A percentile compares a stretch with the other conserved stretches of the same genome.
phyloP scores from a whole-genome alignment of 2,888 invertebrate genomes.

The Cremastinae sp. region DNA sequence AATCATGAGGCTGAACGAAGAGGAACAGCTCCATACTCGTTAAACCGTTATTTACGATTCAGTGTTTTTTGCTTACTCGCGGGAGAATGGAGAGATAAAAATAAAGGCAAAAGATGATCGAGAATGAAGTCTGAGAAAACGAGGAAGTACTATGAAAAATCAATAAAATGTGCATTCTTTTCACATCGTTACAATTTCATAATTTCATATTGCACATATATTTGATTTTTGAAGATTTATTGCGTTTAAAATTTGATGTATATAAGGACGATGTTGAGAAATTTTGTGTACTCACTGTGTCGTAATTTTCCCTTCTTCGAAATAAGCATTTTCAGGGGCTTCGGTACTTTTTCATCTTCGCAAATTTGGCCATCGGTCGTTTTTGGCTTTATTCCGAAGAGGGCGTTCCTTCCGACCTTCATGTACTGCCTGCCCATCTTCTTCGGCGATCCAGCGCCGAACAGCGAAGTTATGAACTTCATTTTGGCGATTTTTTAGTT shows the following conservation, averaged over 20 bases:
- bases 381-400: constrained; percentile 85
- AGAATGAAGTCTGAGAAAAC: neutral
- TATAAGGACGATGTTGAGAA: neutral
- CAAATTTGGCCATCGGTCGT: constrained; percentile 75
- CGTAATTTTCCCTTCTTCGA: constrained; percentile 89
- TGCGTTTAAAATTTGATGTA: too few species aligned
- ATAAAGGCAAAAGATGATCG: neutral
- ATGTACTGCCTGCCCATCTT: constrained; percentile 90
- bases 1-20: neutral
- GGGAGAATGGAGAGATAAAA: constrained; percentile 10
- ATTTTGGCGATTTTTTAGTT: constrained; percentile 70
- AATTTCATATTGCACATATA: too few species aligned
- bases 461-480: constrained; percentile 78
- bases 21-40: constrained; percentile 3
- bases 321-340: constrained; percentile 90
- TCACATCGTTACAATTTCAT: too few species aligned
- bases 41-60: constrained; percentile 18
- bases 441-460: constrained; percentile 79
- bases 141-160: neutral
- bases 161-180: neutral
- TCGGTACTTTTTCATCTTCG: constrained; percentile 78
- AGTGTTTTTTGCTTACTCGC: neutral
- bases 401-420: constrained; percentile 87
- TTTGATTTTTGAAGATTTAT: too few species aligned
- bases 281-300: constrained; percentile 85